A percentile compares a stretch with the other conserved stretches of the same genome.
Conservation (phyloP, 2,797 vertebrate genomes). For the Prunella strophiata region DNA sequence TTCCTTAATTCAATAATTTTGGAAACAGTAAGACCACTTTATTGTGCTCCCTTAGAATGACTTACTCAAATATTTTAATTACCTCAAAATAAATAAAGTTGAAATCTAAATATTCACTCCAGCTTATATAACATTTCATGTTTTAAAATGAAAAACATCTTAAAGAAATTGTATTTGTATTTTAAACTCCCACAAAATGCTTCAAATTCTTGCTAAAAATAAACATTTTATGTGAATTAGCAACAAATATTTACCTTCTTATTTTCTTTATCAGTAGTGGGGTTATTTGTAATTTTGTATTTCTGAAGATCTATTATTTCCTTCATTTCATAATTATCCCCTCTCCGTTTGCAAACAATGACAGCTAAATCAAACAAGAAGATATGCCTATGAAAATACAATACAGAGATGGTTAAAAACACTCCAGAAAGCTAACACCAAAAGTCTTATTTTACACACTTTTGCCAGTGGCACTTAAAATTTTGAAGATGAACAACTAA, state of each 20-base stretch:
- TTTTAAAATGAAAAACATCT: background rate
- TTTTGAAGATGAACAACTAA: background rate
- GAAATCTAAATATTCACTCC: background rate
- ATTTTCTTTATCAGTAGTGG: slow-evolving; percentile 94
- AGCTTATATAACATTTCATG: too few relatives aligned
- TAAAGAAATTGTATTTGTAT: background rate
- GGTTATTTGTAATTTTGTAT: slow-evolving; percentile 96
- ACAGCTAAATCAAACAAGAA: slow-evolving; percentile 95
- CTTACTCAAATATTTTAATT: background rate
- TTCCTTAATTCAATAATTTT: background rate
- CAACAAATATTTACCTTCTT: slow-evolving; percentile 84
- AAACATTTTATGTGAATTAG: background rate
- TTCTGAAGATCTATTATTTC: slow-evolving; percentile 95
- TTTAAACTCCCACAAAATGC: background rate
- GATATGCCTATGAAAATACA: slow-evolving; percentile 86
- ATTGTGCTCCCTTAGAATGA: background rate
- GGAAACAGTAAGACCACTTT: background rate
- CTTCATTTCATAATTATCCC: slow-evolving; percentile 98
- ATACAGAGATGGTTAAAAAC: background rate
- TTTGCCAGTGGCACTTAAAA: background rate
- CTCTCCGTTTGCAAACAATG: slow-evolving; percentile 93
- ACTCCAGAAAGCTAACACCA: background rate
- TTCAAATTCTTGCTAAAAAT: background rate
- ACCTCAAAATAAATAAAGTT: background rate
- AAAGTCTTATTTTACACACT: background rate